These are phyloP conservation scores for Drosophila picticornis DNA, from an alignment of 2,888 invertebrate genomes.

Conservation along the genomic window DNA sequence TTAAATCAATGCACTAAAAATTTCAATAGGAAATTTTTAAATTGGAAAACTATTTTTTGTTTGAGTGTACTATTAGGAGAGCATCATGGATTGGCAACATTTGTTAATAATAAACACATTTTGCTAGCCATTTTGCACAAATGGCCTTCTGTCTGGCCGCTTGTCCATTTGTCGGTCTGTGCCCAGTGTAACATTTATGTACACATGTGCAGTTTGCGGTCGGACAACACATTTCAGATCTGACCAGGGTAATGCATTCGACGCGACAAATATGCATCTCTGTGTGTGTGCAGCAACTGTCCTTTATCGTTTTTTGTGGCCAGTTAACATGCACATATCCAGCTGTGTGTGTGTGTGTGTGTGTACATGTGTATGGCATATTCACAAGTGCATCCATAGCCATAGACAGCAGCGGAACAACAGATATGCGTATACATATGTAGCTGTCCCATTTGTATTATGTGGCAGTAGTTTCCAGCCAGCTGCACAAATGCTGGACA, in stretches of 20 bases:
- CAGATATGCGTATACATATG: constrained; percentile 55
- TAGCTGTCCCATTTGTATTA: constrained; percentile 68
- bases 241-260: constrained; percentile 47
- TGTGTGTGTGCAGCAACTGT: constrained; percentile 58
- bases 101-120: constrained; percentile 81
- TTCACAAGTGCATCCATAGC: constrained; percentile 22
- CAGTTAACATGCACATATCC: constrained; percentile 67
- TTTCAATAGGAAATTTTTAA: not conserved
- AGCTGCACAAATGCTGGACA: constrained; percentile 56
- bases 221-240: constrained; percentile 71
- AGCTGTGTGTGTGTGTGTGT: constrained; percentile 15
- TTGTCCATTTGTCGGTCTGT: constrained; percentile 29
- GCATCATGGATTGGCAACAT: constrained; percentile 56
- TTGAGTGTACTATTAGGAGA: not conserved
- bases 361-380: constrained; percentile 18
- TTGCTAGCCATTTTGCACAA: constrained; percentile 49
- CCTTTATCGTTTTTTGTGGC: constrained; percentile 76
- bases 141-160: constrained; percentile 30
- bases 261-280: constrained; percentile 37
- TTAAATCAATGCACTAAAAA: not conserved
- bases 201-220: constrained; percentile 82
- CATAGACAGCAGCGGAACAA: constrained; percentile 43
- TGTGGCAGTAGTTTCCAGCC: constrained; percentile 52
- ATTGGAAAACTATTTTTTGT: not conserved
- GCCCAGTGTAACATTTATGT: constrained; percentile 65